Evolutionary conservation across 2,113 vertebrate genomes (phyloP).

Genomic region (Sinocyclocheilus grahami): DNA sequence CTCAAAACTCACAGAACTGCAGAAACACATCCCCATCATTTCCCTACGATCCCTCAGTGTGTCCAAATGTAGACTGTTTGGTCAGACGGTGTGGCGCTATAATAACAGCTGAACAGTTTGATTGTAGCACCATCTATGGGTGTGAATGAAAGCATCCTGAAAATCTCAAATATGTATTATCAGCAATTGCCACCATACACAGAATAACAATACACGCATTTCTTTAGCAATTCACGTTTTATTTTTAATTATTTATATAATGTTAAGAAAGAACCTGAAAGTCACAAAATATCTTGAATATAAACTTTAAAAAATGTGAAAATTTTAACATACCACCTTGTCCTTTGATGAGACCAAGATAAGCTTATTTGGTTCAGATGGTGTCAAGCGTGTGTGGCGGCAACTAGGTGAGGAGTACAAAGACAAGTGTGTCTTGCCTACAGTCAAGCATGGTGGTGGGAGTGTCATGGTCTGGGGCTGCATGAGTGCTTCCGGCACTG

Average conservation of each 20-base stretch:
- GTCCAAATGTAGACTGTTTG: conserved; percentile 45
- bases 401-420: too few relatives aligned
- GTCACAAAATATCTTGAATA: background rate
- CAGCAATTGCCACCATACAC: background rate
- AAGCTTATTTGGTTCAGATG: too few relatives aligned
- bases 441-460: too few relatives aligned
- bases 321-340: background rate
- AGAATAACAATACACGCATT: background rate
- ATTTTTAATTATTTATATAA: background rate
- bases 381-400: too few relatives aligned
- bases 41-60: conserved; percentile 36
- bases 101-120: background rate
- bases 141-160: background rate
- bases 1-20: background rate
- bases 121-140: conserved; percentile 51
- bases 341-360: too few relatives aligned
- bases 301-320: background rate
- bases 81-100: conserved; percentile 15
- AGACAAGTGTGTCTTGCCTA: too few relatives aligned
- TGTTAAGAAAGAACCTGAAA: background rate
- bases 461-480: too few relatives aligned
- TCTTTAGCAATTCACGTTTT: background rate
- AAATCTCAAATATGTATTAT: background rate
- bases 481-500: too few relatives aligned
- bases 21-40: conserved; percentile 20